Percentiles rank a stretch among this genome's conserved stretches.
phyloP scores from a whole-genome alignment of 2,113 vertebrate genomes.

The Xiphias gladius region DNA sequence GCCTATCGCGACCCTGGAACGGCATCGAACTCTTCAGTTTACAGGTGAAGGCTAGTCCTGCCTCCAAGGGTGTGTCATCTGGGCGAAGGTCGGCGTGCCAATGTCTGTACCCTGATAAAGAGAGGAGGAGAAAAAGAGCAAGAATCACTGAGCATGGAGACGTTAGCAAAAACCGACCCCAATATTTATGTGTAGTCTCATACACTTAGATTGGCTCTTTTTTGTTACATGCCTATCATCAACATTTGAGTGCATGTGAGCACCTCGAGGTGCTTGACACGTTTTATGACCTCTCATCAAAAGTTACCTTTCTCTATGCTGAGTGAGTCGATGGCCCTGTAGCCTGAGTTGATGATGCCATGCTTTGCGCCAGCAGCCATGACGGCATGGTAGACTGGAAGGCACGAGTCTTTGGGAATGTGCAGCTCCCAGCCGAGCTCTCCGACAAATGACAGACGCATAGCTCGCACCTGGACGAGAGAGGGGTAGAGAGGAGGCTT shows the following conservation, averaged over 20 bases:
- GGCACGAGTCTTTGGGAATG: constrained; percentile 87
- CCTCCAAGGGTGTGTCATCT: constrained; percentile 93
- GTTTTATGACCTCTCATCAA: background rate
- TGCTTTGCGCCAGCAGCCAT: constrained; percentile 90
- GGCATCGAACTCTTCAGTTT: constrained; percentile 89
- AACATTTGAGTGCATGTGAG: no score
- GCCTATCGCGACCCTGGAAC: constrained; percentile 90
- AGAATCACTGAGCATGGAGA: background rate
- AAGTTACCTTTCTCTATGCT: constrained; percentile 95
- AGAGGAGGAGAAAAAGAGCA: background rate
- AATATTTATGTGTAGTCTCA: no score
- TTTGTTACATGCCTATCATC: no score
- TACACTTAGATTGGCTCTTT: no score
- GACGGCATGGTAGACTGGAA: constrained; percentile 90
- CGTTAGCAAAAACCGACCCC: background rate
- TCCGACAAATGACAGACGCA: constrained; percentile 94
- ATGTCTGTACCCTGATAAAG: constrained; percentile 91
- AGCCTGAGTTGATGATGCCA: constrained; percentile 90
- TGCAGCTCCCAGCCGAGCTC: constrained; percentile 99
- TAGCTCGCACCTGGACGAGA: constrained; percentile 86
- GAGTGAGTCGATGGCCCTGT: constrained; percentile 97
- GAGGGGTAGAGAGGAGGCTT: constrained; percentile 10
- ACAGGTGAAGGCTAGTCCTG: constrained; percentile 94
- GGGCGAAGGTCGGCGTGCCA: constrained; percentile 95
- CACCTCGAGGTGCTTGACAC: no score